These are phyloP conservation scores for Sesamia inferens DNA, from an alignment of 2,888 invertebrate genomes.

Conservation along the genomic window DNA sequence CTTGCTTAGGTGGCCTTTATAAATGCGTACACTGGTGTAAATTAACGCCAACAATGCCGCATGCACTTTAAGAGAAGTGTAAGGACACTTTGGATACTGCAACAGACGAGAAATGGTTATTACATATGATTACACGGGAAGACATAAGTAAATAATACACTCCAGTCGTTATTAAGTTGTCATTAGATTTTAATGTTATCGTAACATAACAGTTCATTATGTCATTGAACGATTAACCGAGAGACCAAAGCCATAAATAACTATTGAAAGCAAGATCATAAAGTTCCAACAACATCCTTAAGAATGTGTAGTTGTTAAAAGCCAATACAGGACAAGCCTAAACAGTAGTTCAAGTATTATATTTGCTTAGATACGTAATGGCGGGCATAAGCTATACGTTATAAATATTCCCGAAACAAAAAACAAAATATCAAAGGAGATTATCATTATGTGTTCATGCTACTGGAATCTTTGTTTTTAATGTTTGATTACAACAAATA, in stretches of 20 bases:
- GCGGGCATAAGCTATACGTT: background rate
- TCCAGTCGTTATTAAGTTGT: background rate
- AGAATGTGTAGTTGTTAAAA: background rate
- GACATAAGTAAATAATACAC: background rate
- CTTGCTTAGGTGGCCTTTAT: background rate
- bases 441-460: conserved; percentile 7
- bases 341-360: background rate
- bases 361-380: conserved; percentile 10
- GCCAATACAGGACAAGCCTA: background rate
- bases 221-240: background rate
- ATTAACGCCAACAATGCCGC: background rate
- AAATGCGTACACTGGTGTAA: too few relatives aligned
- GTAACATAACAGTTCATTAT: background rate
- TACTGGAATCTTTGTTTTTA: conserved; percentile 21
- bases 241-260: background rate
- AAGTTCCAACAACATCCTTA: background rate
- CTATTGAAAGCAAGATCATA: background rate
- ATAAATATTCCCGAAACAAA: conserved; percentile 19
- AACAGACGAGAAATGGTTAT: background rate
- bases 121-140: background rate
- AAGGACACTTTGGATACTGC: background rate
- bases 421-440: background rate
- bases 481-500: conserved; percentile 35
- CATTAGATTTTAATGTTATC: conserved; percentile 1
- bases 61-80: background rate